Conservation (phyloP, 2,888 invertebrate genomes). For the Tethea ocularis region DNA sequence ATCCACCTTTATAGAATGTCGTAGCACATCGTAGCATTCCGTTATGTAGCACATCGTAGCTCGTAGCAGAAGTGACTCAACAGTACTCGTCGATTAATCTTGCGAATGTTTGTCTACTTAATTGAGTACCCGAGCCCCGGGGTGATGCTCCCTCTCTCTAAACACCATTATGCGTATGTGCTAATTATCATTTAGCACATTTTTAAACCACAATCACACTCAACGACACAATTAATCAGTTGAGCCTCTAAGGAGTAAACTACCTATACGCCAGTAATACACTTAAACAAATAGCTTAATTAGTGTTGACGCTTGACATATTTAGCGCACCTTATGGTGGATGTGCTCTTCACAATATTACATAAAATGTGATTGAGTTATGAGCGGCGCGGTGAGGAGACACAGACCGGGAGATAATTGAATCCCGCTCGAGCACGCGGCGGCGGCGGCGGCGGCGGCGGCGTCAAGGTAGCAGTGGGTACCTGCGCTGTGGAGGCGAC, state of each 20-base stretch:
- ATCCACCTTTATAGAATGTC: too few relatives aligned
- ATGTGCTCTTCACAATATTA: too few relatives aligned
- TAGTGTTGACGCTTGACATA: background rate
- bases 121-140: background rate
- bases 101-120: background rate
- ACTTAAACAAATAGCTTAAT: too few relatives aligned
- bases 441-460: background rate
- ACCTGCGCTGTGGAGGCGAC: background rate
- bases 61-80: background rate
- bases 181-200: too few relatives aligned
- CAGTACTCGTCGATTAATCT: background rate
- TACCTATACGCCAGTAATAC: too few relatives aligned
- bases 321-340: background rate
- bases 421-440: background rate
- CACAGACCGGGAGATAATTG: background rate
- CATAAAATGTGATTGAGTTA: background rate
- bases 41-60: background rate
- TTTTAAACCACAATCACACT: too few relatives aligned
- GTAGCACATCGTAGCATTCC: background rate
- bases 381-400: background rate
- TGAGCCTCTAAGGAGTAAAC: too few relatives aligned
- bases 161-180: too few relatives aligned
- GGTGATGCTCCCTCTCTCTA: background rate
- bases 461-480: background rate
- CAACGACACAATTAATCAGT: too few relatives aligned